Evolutionary conservation across 2,113 vertebrate genomes (phyloP), one percentile per base, ranked within the genome.

Genomic region (Eubucco bourcierii): DNA sequence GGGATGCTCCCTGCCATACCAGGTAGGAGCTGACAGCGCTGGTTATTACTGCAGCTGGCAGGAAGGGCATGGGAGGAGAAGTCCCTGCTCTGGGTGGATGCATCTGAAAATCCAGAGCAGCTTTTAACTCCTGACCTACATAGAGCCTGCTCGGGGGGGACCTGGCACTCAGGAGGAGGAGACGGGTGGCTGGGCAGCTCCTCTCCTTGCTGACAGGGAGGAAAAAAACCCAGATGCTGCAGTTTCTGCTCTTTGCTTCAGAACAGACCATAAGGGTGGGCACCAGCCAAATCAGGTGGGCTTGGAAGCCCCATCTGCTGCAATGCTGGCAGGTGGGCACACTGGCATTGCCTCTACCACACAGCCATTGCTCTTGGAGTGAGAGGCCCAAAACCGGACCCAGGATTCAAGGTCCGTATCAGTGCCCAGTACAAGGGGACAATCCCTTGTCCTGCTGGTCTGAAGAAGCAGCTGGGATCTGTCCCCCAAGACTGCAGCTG

Each of bases 81-180:
- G 70, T 55, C 53, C 90, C 81, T 72, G 70, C 94, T 81, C 81
- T 76, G 93, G 89, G 60, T 93, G 91, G 89, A 93, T 88, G 95
- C 81, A 59, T 47, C 74, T 80, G 60, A 93, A 93, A 86, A 90
- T 75, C 91, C 89, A 78, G 88, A 88, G 86, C 77, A 87, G 92
- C 90, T 91, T 90, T 90, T 88, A 84, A 76, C 90, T 88, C 89
- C 86, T 95, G 95, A 94, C 95, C 95, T 93, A 95, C 81, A 90
- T 87, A 81, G 52, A 63, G 0, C 23, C 39, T 64, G 91, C 90
- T 58, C 74, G 29, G 91, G 84, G 89, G 88, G 84, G 88, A 77
- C 79, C 82, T 10, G 9, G 7, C 87, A 65, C 60, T 31, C 39
- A 4, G 50, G 78, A 68, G 15, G 44, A 58, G 37, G 21, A 58